phyloP scores from a whole-genome alignment of 2,797 vertebrate genomes.

The Lateolabrax maculatus region DNA sequence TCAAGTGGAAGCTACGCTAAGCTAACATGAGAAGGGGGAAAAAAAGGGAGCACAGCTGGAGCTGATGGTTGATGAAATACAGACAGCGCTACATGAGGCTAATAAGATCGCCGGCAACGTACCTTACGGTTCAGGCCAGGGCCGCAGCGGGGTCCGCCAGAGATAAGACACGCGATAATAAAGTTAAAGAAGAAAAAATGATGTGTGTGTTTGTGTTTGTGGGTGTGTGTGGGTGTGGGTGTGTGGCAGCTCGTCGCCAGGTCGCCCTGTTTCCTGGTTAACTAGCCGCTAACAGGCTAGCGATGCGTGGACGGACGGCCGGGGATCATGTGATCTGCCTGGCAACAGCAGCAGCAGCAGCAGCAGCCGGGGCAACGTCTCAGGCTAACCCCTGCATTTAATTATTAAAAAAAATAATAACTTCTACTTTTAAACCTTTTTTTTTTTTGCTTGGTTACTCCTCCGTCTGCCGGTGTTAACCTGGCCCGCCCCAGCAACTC shows the following conservation, averaged over 20 bases:
- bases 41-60: constrained; percentile 51
- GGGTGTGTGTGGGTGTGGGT: no score
- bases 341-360: constrained; percentile 19
- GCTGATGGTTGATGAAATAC: constrained; percentile 12
- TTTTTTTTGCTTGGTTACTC: no score
- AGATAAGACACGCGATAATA: background rate
- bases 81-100: no score
- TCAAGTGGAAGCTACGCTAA: constrained; percentile 26
- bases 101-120: constrained; percentile 14
- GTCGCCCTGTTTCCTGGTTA: constrained; percentile 65
- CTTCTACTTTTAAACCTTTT: background rate
- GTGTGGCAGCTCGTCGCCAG: no score
- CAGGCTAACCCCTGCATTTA: no score
- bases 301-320: constrained; percentile 19
- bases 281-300: constrained; percentile 67
- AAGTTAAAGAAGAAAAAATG: no score
- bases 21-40: constrained; percentile 29
- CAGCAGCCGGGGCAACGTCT: background rate
- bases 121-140: constrained; percentile 39
- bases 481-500: no score
- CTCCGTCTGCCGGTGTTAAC: no score
- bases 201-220: no score
- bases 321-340: constrained; percentile 71
- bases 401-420: no score
- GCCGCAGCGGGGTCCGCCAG: background rate